phyloP scores from a whole-genome alignment of 2,113 vertebrate genomes.

The Eptatretus burgeri region DNA sequence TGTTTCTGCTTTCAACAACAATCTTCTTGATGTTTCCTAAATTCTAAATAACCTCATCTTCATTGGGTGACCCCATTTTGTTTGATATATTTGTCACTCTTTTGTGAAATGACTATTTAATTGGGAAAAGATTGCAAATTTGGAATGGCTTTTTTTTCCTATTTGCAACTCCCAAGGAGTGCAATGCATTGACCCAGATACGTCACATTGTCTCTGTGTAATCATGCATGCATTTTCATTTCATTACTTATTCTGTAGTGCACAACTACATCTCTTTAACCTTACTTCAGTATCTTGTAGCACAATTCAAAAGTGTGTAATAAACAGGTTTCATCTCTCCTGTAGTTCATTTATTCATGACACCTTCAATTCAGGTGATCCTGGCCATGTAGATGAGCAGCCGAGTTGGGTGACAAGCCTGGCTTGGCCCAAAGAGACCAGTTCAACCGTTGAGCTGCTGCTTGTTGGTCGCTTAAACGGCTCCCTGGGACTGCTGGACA shows the following conservation, averaged over 20 bases:
- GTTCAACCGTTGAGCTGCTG: constrained; percentile 48
- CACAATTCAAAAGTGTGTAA: neutral
- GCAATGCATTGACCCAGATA: too few relatives aligned
- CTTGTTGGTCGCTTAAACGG: constrained; percentile 79
- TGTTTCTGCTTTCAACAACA: too few relatives aligned
- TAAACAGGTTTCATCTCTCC: too few relatives aligned
- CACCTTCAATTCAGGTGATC: constrained; percentile 28
- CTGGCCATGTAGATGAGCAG: constrained; percentile 51
- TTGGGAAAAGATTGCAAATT: too few relatives aligned
- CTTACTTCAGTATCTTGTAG: constrained; percentile 6
- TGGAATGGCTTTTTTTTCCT: too few relatives aligned
- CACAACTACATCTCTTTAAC: constrained; percentile 9
- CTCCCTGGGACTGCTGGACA: constrained; percentile 57
- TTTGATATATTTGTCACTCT: too few relatives aligned
- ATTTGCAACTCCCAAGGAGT: too few relatives aligned
- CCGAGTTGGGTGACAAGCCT: constrained; percentile 81
- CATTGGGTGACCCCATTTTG: too few relatives aligned
- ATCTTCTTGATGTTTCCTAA: too few relatives aligned
- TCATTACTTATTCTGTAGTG: constrained; percentile 7
- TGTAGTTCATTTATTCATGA: constrained; percentile 6
- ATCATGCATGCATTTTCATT: neutral
- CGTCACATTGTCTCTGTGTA: neutral
- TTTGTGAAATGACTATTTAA: too few relatives aligned
- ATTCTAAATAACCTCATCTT: too few relatives aligned
- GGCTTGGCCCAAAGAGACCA: constrained; percentile 43